Evolutionary conservation across 2,797 vertebrate genomes (phyloP).

Genomic region (Chaetophractus vellerosus): DNA sequence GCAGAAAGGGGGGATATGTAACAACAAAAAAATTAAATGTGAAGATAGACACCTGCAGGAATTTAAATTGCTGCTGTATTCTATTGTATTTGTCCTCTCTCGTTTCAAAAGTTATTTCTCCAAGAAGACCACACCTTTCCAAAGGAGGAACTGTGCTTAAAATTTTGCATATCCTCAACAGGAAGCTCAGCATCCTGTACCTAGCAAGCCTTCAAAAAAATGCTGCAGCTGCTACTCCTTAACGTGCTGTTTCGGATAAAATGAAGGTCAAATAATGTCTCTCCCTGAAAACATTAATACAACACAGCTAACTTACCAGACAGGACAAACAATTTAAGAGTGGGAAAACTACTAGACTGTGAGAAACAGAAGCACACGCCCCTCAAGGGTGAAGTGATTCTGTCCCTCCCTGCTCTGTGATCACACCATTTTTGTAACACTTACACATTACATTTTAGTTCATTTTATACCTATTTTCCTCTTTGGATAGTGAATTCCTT

Average conservation of each 20-base stretch:
- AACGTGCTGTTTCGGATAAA: slow-evolving; percentile 19
- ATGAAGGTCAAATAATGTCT: slow-evolving; percentile 41
- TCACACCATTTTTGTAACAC: not conserved
- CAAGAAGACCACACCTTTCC: not conserved
- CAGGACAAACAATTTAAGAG: slow-evolving; percentile 41
- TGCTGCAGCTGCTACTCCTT: not conserved
- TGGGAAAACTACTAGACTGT: not conserved
- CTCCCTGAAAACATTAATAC: slow-evolving; percentile 42
- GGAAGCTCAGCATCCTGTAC: not conserved
- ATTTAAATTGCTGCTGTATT: not conserved
- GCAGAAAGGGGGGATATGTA: too few relatives aligned
- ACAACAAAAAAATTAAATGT: too few relatives aligned
- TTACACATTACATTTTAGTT: not conserved
- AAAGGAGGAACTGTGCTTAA: not conserved
- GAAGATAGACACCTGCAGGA: not conserved
- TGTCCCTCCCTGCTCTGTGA: slow-evolving; percentile 3
- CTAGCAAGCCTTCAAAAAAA: not conserved
- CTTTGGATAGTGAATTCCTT: slow-evolving; percentile 33
- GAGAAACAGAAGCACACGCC: not conserved
- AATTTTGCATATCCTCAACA: not conserved
- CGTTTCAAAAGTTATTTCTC: not conserved
- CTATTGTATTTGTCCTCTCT: not conserved
- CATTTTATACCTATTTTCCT: not conserved
- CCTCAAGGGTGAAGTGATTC: not conserved
- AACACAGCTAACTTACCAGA: slow-evolving; percentile 31